phyloP scores from a whole-genome alignment of 2,797 vertebrate genomes.

The Distichodus sexfasciatus region DNA sequence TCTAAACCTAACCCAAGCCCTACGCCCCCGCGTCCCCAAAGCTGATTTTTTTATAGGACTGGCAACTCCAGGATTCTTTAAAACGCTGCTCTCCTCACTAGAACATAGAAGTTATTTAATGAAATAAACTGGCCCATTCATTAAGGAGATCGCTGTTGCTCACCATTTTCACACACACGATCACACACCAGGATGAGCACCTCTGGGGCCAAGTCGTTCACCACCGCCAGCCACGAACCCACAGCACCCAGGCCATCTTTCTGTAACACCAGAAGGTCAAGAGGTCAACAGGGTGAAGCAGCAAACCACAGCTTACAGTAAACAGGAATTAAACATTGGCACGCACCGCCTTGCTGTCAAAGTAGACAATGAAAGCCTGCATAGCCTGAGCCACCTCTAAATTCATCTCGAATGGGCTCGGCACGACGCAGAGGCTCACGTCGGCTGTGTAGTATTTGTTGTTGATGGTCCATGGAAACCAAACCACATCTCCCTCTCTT shows the following conservation, averaged over 20 bases:
- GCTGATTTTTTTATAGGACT: too few species aligned
- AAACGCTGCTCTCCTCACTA: too few species aligned
- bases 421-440: conserved; percentile 87
- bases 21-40: too few species aligned
- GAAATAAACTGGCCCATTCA: too few species aligned
- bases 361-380: conserved; percentile 92
- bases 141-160: too few species aligned
- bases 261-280: conserved; percentile 64
- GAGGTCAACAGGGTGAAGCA: background rate
- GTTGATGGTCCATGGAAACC: conserved; percentile 97
- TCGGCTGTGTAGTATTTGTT: conserved; percentile 96
- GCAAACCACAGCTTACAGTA: background rate
- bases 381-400: conserved; percentile 83
- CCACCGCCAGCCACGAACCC: conserved; percentile 85
- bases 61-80: too few species aligned
- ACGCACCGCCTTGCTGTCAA: conserved; percentile 87
- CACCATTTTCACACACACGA: conserved; percentile 86
- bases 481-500: conserved; percentile 73
- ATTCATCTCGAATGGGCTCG: conserved; percentile 79
- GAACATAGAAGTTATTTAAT: too few species aligned
- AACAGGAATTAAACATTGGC: background rate
- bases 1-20: too few species aligned
- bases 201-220: conserved; percentile 88
- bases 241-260: conserved; percentile 84
- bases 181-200: conserved; percentile 97